phyloP scores from a whole-genome alignment of 1,140 invertebrate genomes.

The Globodera ellingtonae region DNA sequence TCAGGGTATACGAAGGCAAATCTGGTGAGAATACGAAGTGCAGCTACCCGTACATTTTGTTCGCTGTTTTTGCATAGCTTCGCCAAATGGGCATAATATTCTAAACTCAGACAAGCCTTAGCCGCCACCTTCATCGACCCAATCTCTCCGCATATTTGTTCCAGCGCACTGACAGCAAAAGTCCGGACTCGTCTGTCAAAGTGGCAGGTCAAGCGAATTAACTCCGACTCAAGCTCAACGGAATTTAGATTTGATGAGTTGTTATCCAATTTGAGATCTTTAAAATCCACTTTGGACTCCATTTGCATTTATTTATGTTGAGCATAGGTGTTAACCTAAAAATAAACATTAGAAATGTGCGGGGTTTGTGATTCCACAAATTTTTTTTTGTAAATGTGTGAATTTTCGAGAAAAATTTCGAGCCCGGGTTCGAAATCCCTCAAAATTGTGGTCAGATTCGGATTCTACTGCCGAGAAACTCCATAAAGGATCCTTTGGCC shows the following conservation, averaged over 20 bases:
- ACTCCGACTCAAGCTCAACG: not conserved
- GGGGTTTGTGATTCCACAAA: too few relatives aligned
- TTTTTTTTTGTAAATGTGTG: too few relatives aligned
- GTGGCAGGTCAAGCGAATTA: not conserved
- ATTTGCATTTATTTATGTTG: not conserved
- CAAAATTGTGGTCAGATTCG: too few relatives aligned
- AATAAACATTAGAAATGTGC: too few relatives aligned
- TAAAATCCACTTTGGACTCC: not conserved
- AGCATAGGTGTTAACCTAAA: too few relatives aligned
- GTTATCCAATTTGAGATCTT: not conserved
- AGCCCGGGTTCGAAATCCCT: too few relatives aligned
- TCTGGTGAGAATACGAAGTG: constrained; percentile 36
- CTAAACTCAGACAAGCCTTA: constrained; percentile 20
- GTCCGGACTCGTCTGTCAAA: constrained; percentile 74
- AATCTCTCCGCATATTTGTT: constrained; percentile 69
- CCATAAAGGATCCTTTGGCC: too few relatives aligned
- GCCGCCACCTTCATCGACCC: constrained; percentile 28
- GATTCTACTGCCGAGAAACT: too few relatives aligned
- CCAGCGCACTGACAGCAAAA: constrained; percentile 80
- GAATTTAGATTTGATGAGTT: not conserved
- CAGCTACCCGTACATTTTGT: constrained; percentile 39
- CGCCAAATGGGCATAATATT: not conserved
- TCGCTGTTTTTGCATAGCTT: constrained; percentile 35
- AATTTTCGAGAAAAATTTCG: too few relatives aligned
- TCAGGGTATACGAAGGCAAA: constrained; percentile 42